These are phyloP conservation scores for Bergia puertoricense DNA, from an alignment of 92 coral and sea anemone species.

Conservation along the genomic window DNA sequence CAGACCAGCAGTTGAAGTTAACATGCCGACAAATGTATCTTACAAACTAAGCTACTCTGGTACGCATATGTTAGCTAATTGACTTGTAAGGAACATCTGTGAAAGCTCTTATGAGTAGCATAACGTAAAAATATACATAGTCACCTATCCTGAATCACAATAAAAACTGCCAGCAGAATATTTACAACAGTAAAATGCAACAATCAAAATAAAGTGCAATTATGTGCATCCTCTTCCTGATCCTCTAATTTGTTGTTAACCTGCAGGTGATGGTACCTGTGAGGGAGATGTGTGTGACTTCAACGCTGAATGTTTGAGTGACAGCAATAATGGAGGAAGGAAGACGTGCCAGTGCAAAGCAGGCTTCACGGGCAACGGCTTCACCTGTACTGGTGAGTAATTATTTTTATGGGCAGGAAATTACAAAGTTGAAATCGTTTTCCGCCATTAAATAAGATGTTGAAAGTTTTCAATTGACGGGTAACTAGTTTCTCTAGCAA, in stretches of 20 bases:
- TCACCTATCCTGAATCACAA: no score
- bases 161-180: background rate
- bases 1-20: no score
- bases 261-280: slow-evolving; percentile 94
- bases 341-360: slow-evolving; percentile 77
- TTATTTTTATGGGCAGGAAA: background rate
- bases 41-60: no score
- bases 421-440: no score
- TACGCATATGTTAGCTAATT: no score
- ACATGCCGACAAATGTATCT: no score
- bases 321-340: slow-evolving; percentile 48
- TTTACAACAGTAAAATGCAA: background rate
- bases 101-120: no score
- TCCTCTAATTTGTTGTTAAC: background rate
- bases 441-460: no score
- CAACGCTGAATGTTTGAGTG: slow-evolving; percentile 77
- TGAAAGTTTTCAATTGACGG: no score
- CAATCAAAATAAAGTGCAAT: background rate
- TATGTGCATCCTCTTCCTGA: background rate
- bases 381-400: slow-evolving; percentile 77
- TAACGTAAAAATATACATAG: no score
- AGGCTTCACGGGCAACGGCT: slow-evolving; percentile 86
- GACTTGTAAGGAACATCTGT: no score
- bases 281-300: slow-evolving; percentile 86
- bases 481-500: no score